Conservation (phyloP, 2,113 vertebrate species). For the Eptatretus burgeri region DNA sequence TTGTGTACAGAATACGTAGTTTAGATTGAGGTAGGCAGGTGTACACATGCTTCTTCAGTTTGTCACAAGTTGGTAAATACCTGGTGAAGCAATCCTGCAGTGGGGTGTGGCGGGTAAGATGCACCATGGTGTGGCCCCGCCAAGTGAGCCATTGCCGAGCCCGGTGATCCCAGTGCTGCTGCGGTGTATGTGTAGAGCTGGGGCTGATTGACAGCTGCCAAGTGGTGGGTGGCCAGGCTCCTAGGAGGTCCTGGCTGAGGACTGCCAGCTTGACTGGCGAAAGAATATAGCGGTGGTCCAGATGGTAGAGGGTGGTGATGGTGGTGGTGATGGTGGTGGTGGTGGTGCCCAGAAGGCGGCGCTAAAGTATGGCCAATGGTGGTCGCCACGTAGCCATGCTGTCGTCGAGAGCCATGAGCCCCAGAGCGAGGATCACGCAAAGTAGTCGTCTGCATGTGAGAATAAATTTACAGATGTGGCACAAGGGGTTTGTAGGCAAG, state of each 20-base stretch:
- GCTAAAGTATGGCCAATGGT: slow-evolving; percentile 26
- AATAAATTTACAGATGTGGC: no score
- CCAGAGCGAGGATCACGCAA: background rate
- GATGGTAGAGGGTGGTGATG: slow-evolving; percentile 65
- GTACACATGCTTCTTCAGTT: no score
- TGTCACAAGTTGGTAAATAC: slow-evolving; percentile 14
- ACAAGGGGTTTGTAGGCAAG: no score
- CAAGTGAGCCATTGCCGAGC: slow-evolving; percentile 55
- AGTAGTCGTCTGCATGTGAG: no score
- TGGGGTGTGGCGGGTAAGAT: slow-evolving; percentile 28
- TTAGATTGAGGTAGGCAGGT: no score
- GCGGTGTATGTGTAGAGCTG: slow-evolving; percentile 80
- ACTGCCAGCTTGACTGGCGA: no score
- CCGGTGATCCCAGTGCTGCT: slow-evolving; percentile 54
- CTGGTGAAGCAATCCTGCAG: slow-evolving; percentile 61
- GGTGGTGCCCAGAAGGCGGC: background rate
- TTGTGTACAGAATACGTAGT: no score
- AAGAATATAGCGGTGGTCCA: slow-evolving; percentile 24
- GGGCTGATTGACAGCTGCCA: slow-evolving; percentile 35
- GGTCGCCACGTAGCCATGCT: slow-evolving; percentile 87
- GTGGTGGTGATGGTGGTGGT: slow-evolving; percentile 40
- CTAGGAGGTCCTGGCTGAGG: background rate
- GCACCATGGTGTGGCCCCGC: slow-evolving; percentile 63
- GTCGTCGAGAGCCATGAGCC: slow-evolving; percentile 30
- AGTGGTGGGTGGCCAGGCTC: slow-evolving; percentile 31